Evolutionary conservation across 1,140 invertebrate species (phyloP).

Genomic region (Conus betulinus): DNA sequence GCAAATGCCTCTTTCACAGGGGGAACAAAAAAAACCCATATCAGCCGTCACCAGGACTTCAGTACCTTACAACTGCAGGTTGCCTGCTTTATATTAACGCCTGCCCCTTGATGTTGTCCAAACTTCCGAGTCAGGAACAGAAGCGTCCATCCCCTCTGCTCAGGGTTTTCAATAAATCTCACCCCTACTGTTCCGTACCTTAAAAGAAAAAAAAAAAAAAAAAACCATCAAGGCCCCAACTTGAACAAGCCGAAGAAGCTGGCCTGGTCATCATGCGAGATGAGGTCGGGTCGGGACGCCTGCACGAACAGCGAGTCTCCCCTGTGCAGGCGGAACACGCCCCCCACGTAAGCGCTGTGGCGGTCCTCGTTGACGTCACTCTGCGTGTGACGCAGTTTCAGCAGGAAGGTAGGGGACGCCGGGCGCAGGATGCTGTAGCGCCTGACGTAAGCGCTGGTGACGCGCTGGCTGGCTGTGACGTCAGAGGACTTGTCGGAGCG

Average conservation of each 20-base stretch:
- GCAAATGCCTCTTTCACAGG: no score
- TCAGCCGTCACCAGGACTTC: no score
- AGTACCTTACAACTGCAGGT: no score
- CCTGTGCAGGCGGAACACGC: background rate
- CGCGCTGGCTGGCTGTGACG: background rate
- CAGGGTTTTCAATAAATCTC: background rate
- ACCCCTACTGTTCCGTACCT: background rate
- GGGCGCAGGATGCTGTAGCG: conserved; percentile 1
- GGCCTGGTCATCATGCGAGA: conserved; percentile 18
- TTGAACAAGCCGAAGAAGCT: conserved; percentile 23
- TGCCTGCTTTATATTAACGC: no score
- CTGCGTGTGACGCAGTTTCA: conserved; percentile 20
- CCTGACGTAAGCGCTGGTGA: conserved; percentile 22
- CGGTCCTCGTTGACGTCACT: background rate
- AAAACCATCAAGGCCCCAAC: background rate
- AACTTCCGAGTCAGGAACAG: no score
- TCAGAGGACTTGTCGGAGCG: background rate
- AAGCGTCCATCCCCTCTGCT: background rate
- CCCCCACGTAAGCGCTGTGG: conserved; percentile 19
- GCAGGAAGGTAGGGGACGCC: background rate
- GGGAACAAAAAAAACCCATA: no score
- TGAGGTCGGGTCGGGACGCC: background rate
- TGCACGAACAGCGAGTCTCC: conserved; percentile 15
- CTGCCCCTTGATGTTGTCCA: no score
- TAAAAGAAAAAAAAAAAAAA: background rate